Evolutionary conservation across 2,888 invertebrate species (phyloP), one percentile per base, ranked within the genome.

Genomic region (Pseudococcus jackbeardsleyi): DNA sequence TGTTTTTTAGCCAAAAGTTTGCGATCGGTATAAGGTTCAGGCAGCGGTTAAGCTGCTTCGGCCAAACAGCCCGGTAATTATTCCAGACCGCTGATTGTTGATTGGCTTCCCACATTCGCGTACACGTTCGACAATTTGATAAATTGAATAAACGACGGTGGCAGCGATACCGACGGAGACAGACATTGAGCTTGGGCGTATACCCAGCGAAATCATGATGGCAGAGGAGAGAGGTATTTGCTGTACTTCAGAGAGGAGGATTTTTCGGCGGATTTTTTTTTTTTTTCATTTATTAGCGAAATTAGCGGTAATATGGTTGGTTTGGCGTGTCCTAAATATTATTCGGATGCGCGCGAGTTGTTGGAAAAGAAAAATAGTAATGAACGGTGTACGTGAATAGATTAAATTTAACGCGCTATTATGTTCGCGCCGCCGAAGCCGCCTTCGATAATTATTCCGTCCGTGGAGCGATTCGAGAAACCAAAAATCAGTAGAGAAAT

Each of bases 251-350:
- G 72, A 33, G 72, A 72, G 15, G 72, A 68, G 26, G 11, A 72
- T 72, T 72, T 72, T 72, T 72, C 72, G 72, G 33, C 72, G 72
- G 72, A 72, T 72, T 33, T 72, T 64, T 64, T 64, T 72, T 72
- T 72, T 64, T 64, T 64, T 72, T 72, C 5, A 42, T 72, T 72
- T 72, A 72, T 72, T 72, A 33, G 72, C 72, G 33, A 33, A 72
- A 72, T 72, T 72, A 72, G 72, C 72, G 72, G 72, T 33, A 72
- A 72, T 72, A 72, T 72, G 72, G 72, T 72, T 72, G 72, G 72
- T 19, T 72, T 72, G 72, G 72, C 33, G 72, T 72, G 72, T 26
- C 72, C 72, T 72, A 72, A 72, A 72, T 72, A 72, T 64, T 64
- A 64, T 64, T 22, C 64, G 22, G 64, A 64, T 64, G 64, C 64